Percentiles rank a stretch among this genome's conserved stretches.
phyloP scores from a whole-genome alignment of 1,140 invertebrate genomes.

The Listronotus oregonensis region DNA sequence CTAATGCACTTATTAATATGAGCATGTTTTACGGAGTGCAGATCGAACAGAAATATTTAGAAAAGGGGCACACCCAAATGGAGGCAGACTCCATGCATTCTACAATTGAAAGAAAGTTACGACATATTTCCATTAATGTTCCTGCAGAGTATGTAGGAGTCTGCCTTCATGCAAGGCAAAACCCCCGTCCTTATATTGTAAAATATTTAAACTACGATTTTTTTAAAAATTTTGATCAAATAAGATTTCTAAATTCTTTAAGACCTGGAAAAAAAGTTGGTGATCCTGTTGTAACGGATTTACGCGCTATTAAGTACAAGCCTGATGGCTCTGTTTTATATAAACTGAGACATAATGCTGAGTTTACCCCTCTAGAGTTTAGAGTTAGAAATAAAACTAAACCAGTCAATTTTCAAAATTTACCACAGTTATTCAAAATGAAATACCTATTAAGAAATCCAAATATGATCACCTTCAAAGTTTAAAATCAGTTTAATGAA shows the following conservation, averaged over 20 bases:
- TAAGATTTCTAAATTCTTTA: neutral
- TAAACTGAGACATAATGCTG: too few species aligned
- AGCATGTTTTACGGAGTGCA: constrained; percentile 2
- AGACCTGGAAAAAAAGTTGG: neutral
- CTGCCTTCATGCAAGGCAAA: neutral
- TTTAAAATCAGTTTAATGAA: too few species aligned
- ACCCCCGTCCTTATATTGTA: neutral
- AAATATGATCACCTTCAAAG: too few species aligned
- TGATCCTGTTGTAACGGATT: neutral
- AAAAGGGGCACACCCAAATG: constrained; percentile 16
- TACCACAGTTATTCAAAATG: too few species aligned
- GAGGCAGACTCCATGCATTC: constrained; percentile 7
- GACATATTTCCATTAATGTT: constrained; percentile 13
- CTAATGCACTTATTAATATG: constrained; percentile 18
- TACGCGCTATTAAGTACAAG: too few species aligned
- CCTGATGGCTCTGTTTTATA: too few species aligned
- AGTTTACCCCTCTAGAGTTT: too few species aligned
- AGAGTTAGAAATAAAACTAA: too few species aligned
- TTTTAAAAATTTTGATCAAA: neutral
- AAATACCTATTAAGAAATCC: too few species aligned
- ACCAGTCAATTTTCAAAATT: too few species aligned
- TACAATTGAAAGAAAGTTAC: neutral
- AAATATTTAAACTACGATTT: neutral
- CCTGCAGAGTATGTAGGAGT: constrained; percentile 10
- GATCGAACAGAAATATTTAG: constrained; percentile 19